A percentile compares a stretch with the other conserved stretches of the same genome.
Conservation (phyloP, 2,888 invertebrate genomes). For the Cistogaster globosa region DNA sequence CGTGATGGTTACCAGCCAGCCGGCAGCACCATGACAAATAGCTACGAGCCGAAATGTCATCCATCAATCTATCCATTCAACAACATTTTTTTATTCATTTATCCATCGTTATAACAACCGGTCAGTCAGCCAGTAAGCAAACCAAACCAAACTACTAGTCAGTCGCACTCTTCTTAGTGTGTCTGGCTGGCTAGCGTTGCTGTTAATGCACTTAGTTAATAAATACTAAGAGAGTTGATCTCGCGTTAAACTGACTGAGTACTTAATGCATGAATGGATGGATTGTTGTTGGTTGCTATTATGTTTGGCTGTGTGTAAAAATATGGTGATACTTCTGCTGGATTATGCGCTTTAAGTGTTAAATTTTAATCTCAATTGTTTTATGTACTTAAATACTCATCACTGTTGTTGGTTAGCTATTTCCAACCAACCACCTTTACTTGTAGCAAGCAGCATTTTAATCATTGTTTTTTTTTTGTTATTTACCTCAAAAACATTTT, state of each 20-base stretch:
- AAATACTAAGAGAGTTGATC: slow-evolving; percentile 3
- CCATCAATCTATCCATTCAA: slow-evolving; percentile 10
- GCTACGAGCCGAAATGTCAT: slow-evolving; percentile 28
- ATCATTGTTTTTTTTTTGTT: not conserved
- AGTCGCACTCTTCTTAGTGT: slow-evolving; percentile 55
- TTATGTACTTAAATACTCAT: slow-evolving; percentile 1
- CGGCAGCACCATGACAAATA: slow-evolving; percentile 34
- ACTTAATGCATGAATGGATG: slow-evolving; percentile 32
- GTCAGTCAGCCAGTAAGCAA: slow-evolving; percentile 20
- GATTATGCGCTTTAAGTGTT: slow-evolving; percentile 69
- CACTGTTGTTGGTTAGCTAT: not conserved
- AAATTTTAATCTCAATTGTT: slow-evolving; percentile 36
- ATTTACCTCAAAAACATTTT: slow-evolving; percentile 2
- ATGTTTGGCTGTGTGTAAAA: not conserved
- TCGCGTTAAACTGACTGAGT: slow-evolving; percentile 23
- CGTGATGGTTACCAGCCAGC: slow-evolving; percentile 18
- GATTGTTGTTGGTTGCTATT: not conserved
- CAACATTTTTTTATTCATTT: slow-evolving; percentile 10
- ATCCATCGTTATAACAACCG: not conserved
- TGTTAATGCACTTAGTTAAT: slow-evolving; percentile 42
- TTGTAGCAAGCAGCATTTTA: too few relatives aligned
- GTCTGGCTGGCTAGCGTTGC: slow-evolving; percentile 34
- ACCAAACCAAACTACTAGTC: slow-evolving; percentile 33
- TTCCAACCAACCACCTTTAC: slow-evolving; percentile 19
- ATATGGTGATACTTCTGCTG: slow-evolving; percentile 43